Conservation (phyloP, 2,113 vertebrate genomes). For the Monopterus albus region DNA sequence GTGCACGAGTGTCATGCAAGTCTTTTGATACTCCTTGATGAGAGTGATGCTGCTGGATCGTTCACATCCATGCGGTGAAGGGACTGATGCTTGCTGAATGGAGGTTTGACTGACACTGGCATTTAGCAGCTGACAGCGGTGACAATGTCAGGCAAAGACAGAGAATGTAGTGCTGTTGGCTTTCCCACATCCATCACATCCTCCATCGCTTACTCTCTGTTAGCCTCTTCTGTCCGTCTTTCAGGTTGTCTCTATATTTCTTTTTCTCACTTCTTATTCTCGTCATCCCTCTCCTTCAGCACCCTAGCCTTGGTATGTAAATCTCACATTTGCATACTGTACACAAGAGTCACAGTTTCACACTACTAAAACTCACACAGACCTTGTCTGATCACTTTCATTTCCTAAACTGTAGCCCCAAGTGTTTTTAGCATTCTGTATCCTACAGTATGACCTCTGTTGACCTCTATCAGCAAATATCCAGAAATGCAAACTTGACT, state of each 20-base stretch:
- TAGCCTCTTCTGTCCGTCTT: conserved; percentile 19
- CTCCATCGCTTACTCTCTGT: conserved; percentile 25
- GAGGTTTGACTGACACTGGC: conserved; percentile 77
- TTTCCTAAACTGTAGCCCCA: not conserved
- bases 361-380: not conserved
- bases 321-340: conserved; percentile 6
- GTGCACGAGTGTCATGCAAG: conserved; percentile 31
- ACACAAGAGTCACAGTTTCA: not conserved
- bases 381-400: not conserved
- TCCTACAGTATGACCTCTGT: not conserved
- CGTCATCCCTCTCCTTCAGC: not conserved
- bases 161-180: conserved; percentile 70
- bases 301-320: not conserved
- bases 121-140: conserved; percentile 75
- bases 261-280: not conserved
- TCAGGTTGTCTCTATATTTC: conserved; percentile 18
- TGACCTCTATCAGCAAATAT: conserved; percentile 44
- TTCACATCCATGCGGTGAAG: conserved; percentile 32
- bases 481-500: conserved; percentile 46
- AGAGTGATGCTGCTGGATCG: conserved; percentile 21
- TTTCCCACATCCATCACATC: conserved; percentile 65
- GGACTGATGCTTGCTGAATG: conserved; percentile 65
- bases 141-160: conserved; percentile 73
- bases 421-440: conserved; percentile 1
- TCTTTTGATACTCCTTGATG: conserved; percentile 44